phyloP scores from a whole-genome alignment of 2,888 invertebrate species.

The Acanthosepion lycidas region DNA sequence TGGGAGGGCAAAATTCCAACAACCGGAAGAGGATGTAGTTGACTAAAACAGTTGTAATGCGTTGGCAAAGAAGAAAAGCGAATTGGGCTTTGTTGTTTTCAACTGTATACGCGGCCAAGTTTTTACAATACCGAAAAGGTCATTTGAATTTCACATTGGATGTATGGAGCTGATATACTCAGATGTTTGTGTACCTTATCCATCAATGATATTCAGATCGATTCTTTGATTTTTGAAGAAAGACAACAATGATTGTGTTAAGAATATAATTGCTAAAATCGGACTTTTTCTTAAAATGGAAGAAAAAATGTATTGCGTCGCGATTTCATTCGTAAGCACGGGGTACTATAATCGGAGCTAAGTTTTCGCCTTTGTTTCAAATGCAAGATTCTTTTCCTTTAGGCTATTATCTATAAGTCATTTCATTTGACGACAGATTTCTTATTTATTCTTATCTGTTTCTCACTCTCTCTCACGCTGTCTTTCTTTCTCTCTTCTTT shows the following conservation, averaged over 20 bases:
- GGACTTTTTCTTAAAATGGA: not conserved
- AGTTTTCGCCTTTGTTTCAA: too few relatives aligned
- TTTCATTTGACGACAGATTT: too few relatives aligned
- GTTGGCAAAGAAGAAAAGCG: not conserved
- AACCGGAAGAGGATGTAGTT: not conserved
- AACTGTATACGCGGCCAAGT: not conserved
- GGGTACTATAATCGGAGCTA: too few relatives aligned
- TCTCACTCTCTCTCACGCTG: too few relatives aligned
- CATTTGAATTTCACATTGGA: not conserved
- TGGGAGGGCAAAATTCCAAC: not conserved
- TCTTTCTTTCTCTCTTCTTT: too few relatives aligned
- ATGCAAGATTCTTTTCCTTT: too few relatives aligned
- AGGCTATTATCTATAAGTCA: too few relatives aligned
- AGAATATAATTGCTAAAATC: not conserved
- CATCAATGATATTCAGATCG: not conserved
- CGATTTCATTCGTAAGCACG: not conserved
- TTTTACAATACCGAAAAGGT: not conserved
- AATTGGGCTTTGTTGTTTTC: not conserved
- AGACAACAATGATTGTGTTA: not conserved
- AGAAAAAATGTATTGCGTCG: not conserved
- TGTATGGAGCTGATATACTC: not conserved
- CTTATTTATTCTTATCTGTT: too few relatives aligned
- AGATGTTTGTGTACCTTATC: not conserved
- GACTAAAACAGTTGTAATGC: slow-evolving; percentile 1
- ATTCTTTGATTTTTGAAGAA: not conserved